phyloP scores from a whole-genome alignment of 2,113 vertebrate genomes.

The Hemichromis elongatus region DNA sequence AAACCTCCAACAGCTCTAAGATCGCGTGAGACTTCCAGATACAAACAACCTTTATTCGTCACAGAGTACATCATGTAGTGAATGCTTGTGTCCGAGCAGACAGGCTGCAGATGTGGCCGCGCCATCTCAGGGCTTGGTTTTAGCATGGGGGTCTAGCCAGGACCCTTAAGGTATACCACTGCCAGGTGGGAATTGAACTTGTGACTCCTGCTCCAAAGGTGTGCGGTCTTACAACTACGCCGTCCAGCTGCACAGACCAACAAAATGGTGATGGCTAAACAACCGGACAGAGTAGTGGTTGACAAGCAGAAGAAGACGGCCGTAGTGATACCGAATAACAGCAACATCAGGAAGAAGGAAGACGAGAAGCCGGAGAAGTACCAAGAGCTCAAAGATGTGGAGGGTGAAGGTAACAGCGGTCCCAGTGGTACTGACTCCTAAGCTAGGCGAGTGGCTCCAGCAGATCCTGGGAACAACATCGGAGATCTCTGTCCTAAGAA shows the following conservation, averaged over 20 bases:
- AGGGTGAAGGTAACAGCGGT: accelerated
- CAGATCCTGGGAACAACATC: accelerated
- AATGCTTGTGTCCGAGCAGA: no score
- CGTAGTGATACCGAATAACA: accelerated
- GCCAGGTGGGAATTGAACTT: no score
- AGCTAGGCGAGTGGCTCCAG: background rate
- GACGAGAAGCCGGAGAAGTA: accelerated
- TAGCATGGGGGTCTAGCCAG: no score
- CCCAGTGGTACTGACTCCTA: accelerated
- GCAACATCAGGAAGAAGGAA: background rate
- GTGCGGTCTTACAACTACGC: no score
- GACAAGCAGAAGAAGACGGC: accelerated
- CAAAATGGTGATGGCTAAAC: background rate
- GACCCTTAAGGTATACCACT: no score
- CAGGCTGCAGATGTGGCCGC: no score
- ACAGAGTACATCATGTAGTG: no score
- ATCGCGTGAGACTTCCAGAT: background rate
- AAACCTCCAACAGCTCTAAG: background rate
- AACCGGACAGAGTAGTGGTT: background rate
- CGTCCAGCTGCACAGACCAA: no score
- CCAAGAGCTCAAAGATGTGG: background rate
- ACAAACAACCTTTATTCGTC: background rate
- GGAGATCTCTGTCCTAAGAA: background rate
- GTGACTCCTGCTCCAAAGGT: no score
- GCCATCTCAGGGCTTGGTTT: no score